Evolutionary conservation across 1,140 invertebrate species (phyloP).

Genomic region (Drosophila ironensis): DNA sequence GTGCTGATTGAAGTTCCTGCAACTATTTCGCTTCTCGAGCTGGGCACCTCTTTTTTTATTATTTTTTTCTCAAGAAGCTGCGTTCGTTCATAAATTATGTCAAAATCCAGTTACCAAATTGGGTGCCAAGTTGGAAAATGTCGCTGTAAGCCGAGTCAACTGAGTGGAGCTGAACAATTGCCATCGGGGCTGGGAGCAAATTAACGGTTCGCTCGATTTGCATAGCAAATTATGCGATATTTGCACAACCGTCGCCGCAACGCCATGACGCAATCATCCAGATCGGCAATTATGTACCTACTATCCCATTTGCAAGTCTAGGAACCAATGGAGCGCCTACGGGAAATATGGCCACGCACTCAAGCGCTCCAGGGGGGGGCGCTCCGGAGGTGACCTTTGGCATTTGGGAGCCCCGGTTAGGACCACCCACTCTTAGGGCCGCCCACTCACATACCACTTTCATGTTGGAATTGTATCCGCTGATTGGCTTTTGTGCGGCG

Average conservation of each 20-base stretch:
- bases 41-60: background rate
- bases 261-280: constrained; percentile 46
- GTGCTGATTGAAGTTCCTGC: constrained; percentile 67
- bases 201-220: constrained; percentile 74
- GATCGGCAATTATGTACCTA: background rate
- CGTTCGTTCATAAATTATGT: constrained; percentile 66
- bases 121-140: constrained; percentile 64
- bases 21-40: constrained; percentile 28
- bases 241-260: constrained; percentile 55
- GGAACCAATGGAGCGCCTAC: too few species aligned
- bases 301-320: background rate
- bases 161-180: constrained; percentile 47
- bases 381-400: constrained; percentile 47
- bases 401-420: constrained; percentile 3
- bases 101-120: constrained; percentile 79
- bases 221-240: constrained; percentile 81
- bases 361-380: background rate
- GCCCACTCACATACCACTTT: constrained; percentile 69
- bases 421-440: background rate
- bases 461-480: constrained; percentile 47
- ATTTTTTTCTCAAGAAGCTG: constrained; percentile 28
- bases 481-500: constrained; percentile 26
- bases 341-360: constrained; percentile 64
- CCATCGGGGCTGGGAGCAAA: constrained; percentile 53
- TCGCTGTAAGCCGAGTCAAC: constrained; percentile 31